These are phyloP conservation scores for Eilema griseolum DNA, from an alignment of 2,888 invertebrate genomes.

Conservation along the genomic window DNA sequence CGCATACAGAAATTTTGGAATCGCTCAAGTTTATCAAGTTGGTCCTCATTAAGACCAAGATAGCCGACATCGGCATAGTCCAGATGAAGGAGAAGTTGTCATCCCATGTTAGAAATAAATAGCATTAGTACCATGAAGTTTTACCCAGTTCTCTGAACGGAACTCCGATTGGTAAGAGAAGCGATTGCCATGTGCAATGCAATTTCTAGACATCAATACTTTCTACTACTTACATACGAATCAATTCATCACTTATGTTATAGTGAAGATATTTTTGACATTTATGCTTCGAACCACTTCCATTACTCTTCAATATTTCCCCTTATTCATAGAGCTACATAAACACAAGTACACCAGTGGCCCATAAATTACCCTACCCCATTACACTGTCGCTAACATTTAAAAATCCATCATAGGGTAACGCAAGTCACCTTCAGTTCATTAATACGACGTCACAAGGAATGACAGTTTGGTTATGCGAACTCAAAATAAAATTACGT, in stretches of 20 bases:
- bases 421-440: slow-evolving; percentile 48
- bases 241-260: background rate
- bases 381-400: slow-evolving; percentile 74
- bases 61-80: too few species aligned
- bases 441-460: slow-evolving; percentile 78
- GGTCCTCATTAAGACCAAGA: too few species aligned
- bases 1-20: too few species aligned
- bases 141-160: too few species aligned
- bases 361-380: slow-evolving; percentile 74
- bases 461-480: slow-evolving; percentile 79
- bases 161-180: too few species aligned
- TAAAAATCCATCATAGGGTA: slow-evolving; percentile 80
- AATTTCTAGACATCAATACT: background rate
- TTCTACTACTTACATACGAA: background rate
- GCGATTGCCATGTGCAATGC: background rate
- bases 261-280: background rate
- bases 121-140: too few species aligned
- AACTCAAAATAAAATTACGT: slow-evolving; percentile 79
- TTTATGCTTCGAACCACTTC: slow-evolving; percentile 3
- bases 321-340: slow-evolving; percentile 15
- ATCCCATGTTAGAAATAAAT: too few species aligned
- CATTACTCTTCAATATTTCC: slow-evolving; percentile 16
- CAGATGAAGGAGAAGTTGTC: too few species aligned
- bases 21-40: too few species aligned
- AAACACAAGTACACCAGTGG: slow-evolving; percentile 30